phyloP scores from a whole-genome alignment of 2,888 invertebrate species.

The Ceraclea dissimilis region DNA sequence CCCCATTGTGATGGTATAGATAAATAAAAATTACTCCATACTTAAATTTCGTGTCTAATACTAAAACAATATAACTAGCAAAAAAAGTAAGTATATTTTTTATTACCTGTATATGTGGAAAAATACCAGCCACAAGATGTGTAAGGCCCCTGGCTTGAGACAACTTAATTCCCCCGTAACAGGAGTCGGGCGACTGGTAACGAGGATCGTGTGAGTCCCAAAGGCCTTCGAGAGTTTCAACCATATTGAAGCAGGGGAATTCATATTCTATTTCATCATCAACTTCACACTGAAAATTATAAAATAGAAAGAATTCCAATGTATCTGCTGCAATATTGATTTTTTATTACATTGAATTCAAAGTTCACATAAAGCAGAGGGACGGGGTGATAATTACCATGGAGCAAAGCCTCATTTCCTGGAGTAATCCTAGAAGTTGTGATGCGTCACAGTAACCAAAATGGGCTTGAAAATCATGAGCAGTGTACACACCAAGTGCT shows the following conservation, averaged over 20 bases:
- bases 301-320: too few species aligned
- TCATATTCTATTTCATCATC: conserved; percentile 68
- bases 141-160: conserved; percentile 48
- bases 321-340: background rate
- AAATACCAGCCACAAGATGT: conserved; percentile 57
- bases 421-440: conserved; percentile 59
- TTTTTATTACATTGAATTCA: background rate
- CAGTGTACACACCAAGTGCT: conserved; percentile 61
- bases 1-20: too few species aligned
- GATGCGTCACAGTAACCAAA: conserved; percentile 62
- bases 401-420: conserved; percentile 63
- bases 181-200: conserved; percentile 37
- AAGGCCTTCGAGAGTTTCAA: conserved; percentile 57
- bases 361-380: too few species aligned
- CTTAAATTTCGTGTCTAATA: too few species aligned
- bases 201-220: conserved; percentile 55
- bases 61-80: too few species aligned
- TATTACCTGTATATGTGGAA: conserved; percentile 58
- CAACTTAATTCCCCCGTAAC: conserved; percentile 59
- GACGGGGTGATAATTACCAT: conserved; percentile 37
- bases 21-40: too few species aligned
- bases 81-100: too few species aligned
- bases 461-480: conserved; percentile 65
- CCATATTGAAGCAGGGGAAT: conserved; percentile 63
- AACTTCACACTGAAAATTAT: conserved; percentile 53